Evolutionary conservation across 2,113 vertebrate species (phyloP).

Genomic region (Cynoglossus semilaevis): DNA sequence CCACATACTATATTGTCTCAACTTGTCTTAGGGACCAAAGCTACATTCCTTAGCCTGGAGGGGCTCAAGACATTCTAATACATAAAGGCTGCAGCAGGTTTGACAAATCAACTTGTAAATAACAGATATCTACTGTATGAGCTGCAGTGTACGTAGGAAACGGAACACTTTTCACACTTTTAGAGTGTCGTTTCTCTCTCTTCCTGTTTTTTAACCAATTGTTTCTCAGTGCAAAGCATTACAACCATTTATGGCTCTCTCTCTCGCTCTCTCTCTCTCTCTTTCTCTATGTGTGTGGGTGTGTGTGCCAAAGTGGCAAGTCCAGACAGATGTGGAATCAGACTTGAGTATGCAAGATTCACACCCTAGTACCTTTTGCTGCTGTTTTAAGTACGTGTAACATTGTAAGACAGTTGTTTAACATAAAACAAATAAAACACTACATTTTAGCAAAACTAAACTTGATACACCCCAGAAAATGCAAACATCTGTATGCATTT

Average conservation of each 20-base stretch:
- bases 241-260: slow-evolving; percentile 69
- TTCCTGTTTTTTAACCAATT: slow-evolving; percentile 67
- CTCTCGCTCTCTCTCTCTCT: too few relatives aligned
- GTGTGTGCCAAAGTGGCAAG: slow-evolving; percentile 57
- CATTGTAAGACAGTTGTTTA: background rate
- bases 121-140: too few relatives aligned
- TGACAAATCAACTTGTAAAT: too few relatives aligned
- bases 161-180: too few relatives aligned
- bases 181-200: background rate
- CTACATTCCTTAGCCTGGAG: slow-evolving; percentile 71
- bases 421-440: too few relatives aligned
- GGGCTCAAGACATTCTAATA: slow-evolving; percentile 29
- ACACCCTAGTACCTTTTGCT: slow-evolving; percentile 28
- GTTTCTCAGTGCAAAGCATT: slow-evolving; percentile 30
- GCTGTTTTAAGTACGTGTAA: background rate
- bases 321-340: slow-evolving; percentile 60
- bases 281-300: slow-evolving; percentile 22
- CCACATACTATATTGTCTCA: slow-evolving; percentile 38
- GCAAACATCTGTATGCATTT: too few relatives aligned
- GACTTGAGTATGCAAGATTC: slow-evolving; percentile 20
- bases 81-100: background rate
- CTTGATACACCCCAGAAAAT: too few relatives aligned
- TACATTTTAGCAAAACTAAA: too few relatives aligned
- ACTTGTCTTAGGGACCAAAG: slow-evolving; percentile 47
- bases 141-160: too few relatives aligned